Percentiles rank a stretch among this genome's conserved stretches.
Evolutionary conservation across 2,888 invertebrate genomes (phyloP).

Genomic region (Perithous albicinctus): DNA sequence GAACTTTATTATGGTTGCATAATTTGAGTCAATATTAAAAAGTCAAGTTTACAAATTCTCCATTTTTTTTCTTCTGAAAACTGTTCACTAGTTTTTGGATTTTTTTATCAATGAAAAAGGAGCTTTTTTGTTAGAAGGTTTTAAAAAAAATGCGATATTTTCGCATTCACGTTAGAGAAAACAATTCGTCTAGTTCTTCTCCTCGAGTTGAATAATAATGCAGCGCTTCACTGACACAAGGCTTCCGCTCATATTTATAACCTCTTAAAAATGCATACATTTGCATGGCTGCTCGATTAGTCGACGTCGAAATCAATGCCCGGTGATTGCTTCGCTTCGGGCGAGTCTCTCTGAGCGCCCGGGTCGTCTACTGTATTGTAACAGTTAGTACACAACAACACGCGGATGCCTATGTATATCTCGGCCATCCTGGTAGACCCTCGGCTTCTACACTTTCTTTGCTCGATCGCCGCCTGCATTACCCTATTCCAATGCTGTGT

Average conservation of each 20-base stretch:
- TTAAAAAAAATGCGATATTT: neutral
- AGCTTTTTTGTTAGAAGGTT: too few species aligned
- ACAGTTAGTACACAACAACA: slow-evolving; percentile 19
- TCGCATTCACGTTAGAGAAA: neutral
- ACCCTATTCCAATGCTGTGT: slow-evolving; percentile 22
- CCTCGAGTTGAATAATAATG: neutral
- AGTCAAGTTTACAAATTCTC: too few species aligned
- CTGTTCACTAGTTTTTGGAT: too few species aligned
- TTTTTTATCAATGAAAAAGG: too few species aligned
- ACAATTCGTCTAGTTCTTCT: neutral
- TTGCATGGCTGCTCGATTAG: slow-evolving; percentile 71
- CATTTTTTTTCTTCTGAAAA: too few species aligned
- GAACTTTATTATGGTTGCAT: too few species aligned
- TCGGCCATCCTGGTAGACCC: slow-evolving; percentile 3
- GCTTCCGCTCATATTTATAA: slow-evolving; percentile 66
- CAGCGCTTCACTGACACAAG: slow-evolving; percentile 17
- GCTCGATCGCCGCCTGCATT: slow-evolving; percentile 45
- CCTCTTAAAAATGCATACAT: slow-evolving; percentile 70
- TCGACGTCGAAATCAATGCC: slow-evolving; percentile 72
- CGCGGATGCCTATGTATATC: neutral
- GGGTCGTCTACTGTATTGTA: neutral
- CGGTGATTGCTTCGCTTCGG: slow-evolving; percentile 71
- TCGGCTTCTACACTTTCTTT: slow-evolving; percentile 63
- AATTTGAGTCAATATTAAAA: too few species aligned
- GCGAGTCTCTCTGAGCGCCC: slow-evolving; percentile 46